Conservation (phyloP, 2,888 invertebrate species). For the Cryptus armator region DNA sequence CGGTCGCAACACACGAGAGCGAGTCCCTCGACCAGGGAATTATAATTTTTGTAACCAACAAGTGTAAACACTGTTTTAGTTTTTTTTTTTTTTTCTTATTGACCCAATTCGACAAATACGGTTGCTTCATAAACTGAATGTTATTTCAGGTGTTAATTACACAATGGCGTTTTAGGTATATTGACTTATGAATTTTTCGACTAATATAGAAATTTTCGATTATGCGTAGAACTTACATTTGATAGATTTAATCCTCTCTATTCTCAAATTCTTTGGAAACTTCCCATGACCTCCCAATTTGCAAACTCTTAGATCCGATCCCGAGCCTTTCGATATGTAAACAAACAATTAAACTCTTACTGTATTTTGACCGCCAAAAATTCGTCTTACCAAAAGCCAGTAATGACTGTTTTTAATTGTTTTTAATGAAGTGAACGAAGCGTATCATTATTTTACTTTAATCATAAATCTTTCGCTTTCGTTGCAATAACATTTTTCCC, state of each 20-base stretch:
- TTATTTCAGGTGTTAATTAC: neutral
- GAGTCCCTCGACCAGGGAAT: neutral
- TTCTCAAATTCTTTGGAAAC: neutral
- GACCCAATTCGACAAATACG: neutral
- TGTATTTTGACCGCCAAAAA: slow-evolving; percentile 2
- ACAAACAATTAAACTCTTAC: neutral
- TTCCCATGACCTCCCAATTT: neutral
- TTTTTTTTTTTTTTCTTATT: neutral
- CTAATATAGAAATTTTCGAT: neutral
- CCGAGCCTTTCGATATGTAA: neutral
- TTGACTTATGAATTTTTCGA: neutral
- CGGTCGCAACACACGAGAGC: neutral
- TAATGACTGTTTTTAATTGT: neutral
- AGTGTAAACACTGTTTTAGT: neutral
- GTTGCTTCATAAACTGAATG: neutral
- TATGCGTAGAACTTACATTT: neutral
- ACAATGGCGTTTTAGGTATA: neutral
- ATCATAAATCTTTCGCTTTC: neutral
- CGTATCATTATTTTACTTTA: neutral
- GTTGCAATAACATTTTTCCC: neutral
- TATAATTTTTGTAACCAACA: slow-evolving; percentile 3
- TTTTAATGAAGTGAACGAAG: no score
- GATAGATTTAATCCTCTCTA: neutral
- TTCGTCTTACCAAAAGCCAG: neutral
- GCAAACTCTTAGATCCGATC: neutral